These are phyloP conservation scores for Chondrosia reniformis DNA, from an alignment of 37 sponge, comb jelly and placozoan species.

Conservation along the genomic window DNA sequence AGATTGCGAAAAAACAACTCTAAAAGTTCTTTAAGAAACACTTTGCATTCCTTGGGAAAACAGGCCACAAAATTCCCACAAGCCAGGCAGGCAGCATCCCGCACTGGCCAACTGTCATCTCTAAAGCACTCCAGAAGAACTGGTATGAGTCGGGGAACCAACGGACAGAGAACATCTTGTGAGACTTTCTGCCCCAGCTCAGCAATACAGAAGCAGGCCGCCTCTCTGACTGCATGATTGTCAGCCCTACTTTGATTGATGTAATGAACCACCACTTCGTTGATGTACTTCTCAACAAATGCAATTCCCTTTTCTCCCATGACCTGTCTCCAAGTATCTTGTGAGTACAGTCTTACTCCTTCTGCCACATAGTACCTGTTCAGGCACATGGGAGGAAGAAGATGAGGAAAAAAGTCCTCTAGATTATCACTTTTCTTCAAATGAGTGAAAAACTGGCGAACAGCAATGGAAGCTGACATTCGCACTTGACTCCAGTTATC, in stretches of 20 bases:
- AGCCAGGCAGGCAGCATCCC: slow-evolving; percentile 96
- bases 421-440: slow-evolving; percentile 14
- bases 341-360: slow-evolving; percentile 91
- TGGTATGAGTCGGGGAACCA: slow-evolving; percentile 46
- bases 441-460: slow-evolving; percentile 67
- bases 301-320: slow-evolving; percentile 60
- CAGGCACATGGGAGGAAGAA: slow-evolving; percentile 90
- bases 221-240: slow-evolving; percentile 93
- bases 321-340: slow-evolving; percentile 85
- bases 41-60: slow-evolving; percentile 72
- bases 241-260: slow-evolving; percentile 72
- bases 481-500: slow-evolving; percentile 98
- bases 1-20: slow-evolving; percentile 75
- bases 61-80: slow-evolving; percentile 93
- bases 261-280: slow-evolving; percentile 71
- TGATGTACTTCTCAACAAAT: slow-evolving; percentile 68
- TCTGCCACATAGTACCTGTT: slow-evolving; percentile 98
- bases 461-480: slow-evolving; percentile 86
- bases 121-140: slow-evolving; percentile 79
- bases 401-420: slow-evolving; percentile 34
- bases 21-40: slow-evolving; percentile 50
- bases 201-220: slow-evolving; percentile 93
- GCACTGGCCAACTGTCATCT: slow-evolving; percentile 98
- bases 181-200: slow-evolving; percentile 88
- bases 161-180: slow-evolving; percentile 35